These are phyloP conservation scores for Agelaius tricolor DNA, from an alignment of 2,113 vertebrate genomes.

Conservation along the genomic window DNA sequence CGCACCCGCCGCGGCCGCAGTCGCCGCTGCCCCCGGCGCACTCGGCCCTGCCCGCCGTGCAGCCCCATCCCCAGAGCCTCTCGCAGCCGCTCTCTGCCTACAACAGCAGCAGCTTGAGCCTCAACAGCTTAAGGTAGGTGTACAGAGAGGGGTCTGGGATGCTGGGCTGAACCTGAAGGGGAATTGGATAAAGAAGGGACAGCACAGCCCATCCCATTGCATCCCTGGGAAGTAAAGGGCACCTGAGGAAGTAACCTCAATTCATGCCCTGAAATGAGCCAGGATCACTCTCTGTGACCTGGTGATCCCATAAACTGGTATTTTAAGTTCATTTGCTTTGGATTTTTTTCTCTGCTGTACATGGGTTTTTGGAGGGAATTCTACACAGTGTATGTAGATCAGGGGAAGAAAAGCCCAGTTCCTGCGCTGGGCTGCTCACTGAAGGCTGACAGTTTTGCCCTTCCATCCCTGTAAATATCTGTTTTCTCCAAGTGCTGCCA, in stretches of 20 bases:
- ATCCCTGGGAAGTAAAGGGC: background rate
- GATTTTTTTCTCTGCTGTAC: background rate
- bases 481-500: accelerated
- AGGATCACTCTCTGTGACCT: background rate
- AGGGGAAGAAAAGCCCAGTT: background rate
- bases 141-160: background rate
- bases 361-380: background rate
- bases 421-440: background rate
- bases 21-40: conserved; percentile 79
- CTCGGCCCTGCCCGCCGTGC: conserved; percentile 72
- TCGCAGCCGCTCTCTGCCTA: conserved; percentile 84
- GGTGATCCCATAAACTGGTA: background rate
- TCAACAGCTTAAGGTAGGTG: conserved; percentile 92
- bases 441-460: background rate
- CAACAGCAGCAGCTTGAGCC: conserved; percentile 86
- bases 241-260: too few relatives aligned
- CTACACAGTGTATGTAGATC: background rate
- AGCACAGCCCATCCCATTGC: background rate
- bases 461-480: background rate
- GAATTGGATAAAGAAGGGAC: background rate
- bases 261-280: background rate
- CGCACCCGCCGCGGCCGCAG: conserved; percentile 73
- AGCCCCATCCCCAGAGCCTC: conserved; percentile 82
- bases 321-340: background rate
- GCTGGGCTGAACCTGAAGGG: background rate